Evolutionary conservation across 2,888 invertebrate genomes (phyloP).

Genomic region (Imbricaverruca yamaguchii): DNA sequence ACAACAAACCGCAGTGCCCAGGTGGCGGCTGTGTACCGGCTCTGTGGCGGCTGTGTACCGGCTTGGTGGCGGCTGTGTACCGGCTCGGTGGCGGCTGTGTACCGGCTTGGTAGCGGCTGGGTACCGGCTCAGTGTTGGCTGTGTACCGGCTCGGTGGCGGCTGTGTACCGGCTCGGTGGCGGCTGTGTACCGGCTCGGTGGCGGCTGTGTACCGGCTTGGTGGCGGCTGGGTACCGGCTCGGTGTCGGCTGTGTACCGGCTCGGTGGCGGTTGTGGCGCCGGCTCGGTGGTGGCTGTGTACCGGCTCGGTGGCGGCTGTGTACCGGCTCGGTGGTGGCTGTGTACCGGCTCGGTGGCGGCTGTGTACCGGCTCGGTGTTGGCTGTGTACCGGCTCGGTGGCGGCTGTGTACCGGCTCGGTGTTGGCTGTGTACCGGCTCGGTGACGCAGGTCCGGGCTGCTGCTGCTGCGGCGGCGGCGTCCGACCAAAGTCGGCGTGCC

Average conservation of each 20-base stretch:
- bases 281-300: too few relatives aligned
- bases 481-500: not conserved
- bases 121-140: too few relatives aligned
- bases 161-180: not conserved
- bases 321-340: too few relatives aligned
- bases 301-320: too few relatives aligned
- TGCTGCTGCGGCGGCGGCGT: not conserved
- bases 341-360: too few relatives aligned
- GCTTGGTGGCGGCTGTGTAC: too few relatives aligned
- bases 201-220: not conserved
- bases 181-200: not conserved
- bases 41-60: not conserved
- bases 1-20: too few relatives aligned
- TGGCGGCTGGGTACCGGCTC: too few relatives aligned
- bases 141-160: not conserved
- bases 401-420: not conserved
- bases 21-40: too few relatives aligned
- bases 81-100: too few relatives aligned
- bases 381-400: not conserved
- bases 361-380: not conserved
- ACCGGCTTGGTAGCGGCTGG: too few relatives aligned
- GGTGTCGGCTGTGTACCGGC: not conserved
- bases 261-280: not conserved
- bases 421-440: not conserved
- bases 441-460: not conserved